Base-by-base conservation (phyloP, 30 jellyfish, hydroid and myxozoan species). In the Mastigias papua region DNA sequence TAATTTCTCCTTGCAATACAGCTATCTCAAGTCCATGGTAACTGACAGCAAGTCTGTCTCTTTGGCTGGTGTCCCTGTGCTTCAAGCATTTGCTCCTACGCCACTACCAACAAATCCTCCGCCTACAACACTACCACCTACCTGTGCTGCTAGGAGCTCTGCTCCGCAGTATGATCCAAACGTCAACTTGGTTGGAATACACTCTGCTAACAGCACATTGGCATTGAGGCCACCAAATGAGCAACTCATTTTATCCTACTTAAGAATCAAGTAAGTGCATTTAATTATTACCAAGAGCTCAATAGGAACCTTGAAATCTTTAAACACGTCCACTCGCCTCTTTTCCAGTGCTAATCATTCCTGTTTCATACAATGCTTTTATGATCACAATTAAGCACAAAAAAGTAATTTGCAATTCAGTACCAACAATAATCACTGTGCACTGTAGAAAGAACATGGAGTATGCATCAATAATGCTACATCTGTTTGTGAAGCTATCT, bases 91-190 rank as follows among this genome's bases (percentile, higher is more conserved):
- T 22, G 29, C 34, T 2, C 93, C 93, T 20, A 81, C 96, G 42
- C 82, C 98, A 10, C 62, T 34, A 21, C 96, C 94, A 23, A 81
- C 98, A 19, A 71, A 87, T 21, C 90, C 94, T 4, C 94, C 96
- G 2, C 98, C 98, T 20, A 92, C 98, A 21, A 86, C 98, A 0
- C 78, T 86, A 1, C 98, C 98, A 13, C 98, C 98, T 4, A 64
- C 98, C 15, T 92, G 98, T 80, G 96, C 98, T 23, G 90, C 96
- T 0, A 89, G 89, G 37, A 67, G 81, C 42, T 86, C 86, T 1
- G 82, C 94, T 21, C 94, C 92, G 30, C 88, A 78, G 80, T 27
- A 35, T 23, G 78, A 84, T 6, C 8, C 66, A n/a, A 71, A 82
- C 34, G 48, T 49, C 21, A 90, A 76, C 6, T 73, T 90, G 89